Base-by-base conservation (phyloP, 2,113 vertebrate species). In the Ciconia boyciana region DNA sequence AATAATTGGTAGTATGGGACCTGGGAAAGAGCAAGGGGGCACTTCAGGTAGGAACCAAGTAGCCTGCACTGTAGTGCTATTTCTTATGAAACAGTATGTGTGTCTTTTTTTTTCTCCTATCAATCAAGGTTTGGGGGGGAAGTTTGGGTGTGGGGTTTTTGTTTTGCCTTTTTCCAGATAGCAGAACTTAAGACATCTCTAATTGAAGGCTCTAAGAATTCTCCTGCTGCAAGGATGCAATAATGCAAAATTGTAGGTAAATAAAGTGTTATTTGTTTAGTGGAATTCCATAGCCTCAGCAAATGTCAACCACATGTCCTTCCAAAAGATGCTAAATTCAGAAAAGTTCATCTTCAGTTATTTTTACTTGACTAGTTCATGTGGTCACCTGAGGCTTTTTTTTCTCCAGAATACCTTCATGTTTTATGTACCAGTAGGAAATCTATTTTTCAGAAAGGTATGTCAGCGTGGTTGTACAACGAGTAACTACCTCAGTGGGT, bases 401-500 rank as follows among this genome's bases (percentile, higher is more conserved):
- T 78, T 86, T 26, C 52, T 54, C 34, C 4, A 13, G 21, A 46
- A 20, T 26, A 26, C 36, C 31, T 48, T 26, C 28, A 22, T 7
- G 7, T 10, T 61, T 39, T 62, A 26, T n/a, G 7, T n/a, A 62
- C 13, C 12, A 29, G 4, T 10, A 19, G 15, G 25, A 60, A 74
- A 70, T 3, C 16, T 18, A 4, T 39, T 65, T 61, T 74, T 82
- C 36, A 70, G 36, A 24, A 84, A 29, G 21, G 26, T n/a, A 1
- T 2, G 20, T 54, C 46, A 51, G 24, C 0, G 0, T 49, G 9
- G 12, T 22, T n/a, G 28, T 14, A 43, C 20, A 52, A 8, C 46
- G 8, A 15, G 69, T 28, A 18, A 31, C 16, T 41, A 49, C 12
- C 12, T 46, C 36, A 21, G 9, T 6, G 14, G 25, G 13, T 32